Conservation (phyloP, 1,140 invertebrate genomes). For the Parasteatoda tepidariorum region DNA sequence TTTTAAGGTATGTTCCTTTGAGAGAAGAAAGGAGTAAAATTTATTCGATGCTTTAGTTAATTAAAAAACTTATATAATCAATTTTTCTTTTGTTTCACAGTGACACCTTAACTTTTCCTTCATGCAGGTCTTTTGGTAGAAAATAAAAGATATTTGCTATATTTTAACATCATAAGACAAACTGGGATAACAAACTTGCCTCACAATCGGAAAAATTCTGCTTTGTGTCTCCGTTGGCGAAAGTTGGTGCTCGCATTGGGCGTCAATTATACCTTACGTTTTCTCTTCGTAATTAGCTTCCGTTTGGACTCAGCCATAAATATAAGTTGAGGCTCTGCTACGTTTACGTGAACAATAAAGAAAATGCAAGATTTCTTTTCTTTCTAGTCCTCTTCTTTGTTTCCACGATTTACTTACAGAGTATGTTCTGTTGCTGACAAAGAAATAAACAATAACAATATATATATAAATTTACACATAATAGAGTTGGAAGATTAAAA, state of each 20-base stretch:
- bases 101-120: conserved; percentile 15
- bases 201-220: conserved; percentile 23
- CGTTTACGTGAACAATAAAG: background rate
- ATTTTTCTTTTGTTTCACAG: conserved; percentile 1
- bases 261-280: conserved; percentile 21
- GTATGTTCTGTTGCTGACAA: too few species aligned
- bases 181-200: conserved; percentile 55
- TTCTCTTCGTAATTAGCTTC: conserved; percentile 54
- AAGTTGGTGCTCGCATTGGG: conserved; percentile 11
- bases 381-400: too few species aligned
- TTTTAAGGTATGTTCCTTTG: too few species aligned
- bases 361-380: background rate
- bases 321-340: conserved; percentile 18
- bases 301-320: conserved; percentile 40
- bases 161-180: conserved; percentile 57
- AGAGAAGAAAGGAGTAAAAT: conserved; percentile 51
- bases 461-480: too few species aligned
- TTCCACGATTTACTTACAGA: too few species aligned
- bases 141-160: conserved; percentile 50
- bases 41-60: conserved; percentile 57
- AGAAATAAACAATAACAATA: too few species aligned
- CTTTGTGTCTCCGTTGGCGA: conserved; percentile 55
- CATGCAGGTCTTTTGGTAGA: background rate
- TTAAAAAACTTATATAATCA: conserved; percentile 37
- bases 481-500: too few species aligned